Evolutionary conservation across 2,797 vertebrate genomes (phyloP).

Genomic region (Hypotaenidia philippensis): DNA sequence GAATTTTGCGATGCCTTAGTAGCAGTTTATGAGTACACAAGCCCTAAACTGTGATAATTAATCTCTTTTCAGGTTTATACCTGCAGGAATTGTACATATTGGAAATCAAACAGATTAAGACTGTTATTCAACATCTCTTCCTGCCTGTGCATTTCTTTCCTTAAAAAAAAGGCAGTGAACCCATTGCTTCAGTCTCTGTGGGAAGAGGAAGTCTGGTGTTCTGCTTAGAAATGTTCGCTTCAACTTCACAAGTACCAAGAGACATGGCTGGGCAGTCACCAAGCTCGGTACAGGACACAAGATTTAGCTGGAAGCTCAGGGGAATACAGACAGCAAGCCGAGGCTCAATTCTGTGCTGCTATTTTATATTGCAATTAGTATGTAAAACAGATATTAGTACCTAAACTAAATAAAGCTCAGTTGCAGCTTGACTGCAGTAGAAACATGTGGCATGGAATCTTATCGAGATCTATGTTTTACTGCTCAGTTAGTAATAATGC

Average conservation of each 20-base stretch:
- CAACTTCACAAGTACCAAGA: background rate
- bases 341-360: background rate
- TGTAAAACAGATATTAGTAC: background rate
- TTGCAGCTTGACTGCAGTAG: background rate
- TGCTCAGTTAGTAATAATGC: background rate
- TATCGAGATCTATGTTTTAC: background rate
- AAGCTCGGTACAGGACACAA: background rate
- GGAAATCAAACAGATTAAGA: slow-evolving; percentile 34
- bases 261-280: background rate
- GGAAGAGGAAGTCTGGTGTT: background rate
- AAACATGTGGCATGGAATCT: background rate
- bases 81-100: slow-evolving; percentile 21
- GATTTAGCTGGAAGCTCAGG: background rate
- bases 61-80: slow-evolving; percentile 34
- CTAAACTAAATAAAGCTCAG: background rate
- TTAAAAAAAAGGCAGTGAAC: background rate
- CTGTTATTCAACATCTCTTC: background rate
- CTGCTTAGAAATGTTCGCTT: background rate
- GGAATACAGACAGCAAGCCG: background rate
- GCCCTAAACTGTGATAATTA: slow-evolving; percentile 10
- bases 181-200: background rate
- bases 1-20: background rate
- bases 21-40: slow-evolving; percentile 19
- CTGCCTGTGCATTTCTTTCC: background rate
- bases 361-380: background rate